Conservation (phyloP, 2,113 vertebrate species). For the Choloepus hoffmanni region DNA sequence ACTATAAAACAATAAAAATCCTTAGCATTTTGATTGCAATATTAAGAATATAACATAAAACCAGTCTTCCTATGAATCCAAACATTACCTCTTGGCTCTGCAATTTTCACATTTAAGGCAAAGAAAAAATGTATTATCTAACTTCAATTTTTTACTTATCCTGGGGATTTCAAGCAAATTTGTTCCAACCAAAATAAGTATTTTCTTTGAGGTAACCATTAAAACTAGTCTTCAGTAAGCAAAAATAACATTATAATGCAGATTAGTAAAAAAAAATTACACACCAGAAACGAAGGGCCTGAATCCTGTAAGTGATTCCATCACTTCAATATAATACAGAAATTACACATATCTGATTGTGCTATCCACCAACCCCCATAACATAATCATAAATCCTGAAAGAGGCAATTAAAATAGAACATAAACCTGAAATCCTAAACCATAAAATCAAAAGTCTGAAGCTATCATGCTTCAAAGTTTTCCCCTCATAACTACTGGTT, state of each 20-base stretch:
- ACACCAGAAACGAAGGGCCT: not conserved
- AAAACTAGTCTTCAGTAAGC: not conserved
- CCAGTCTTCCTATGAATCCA: not conserved
- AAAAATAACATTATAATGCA: not conserved
- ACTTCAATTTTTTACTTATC: constrained; percentile 35
- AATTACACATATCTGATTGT: constrained; percentile 14
- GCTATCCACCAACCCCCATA: not conserved
- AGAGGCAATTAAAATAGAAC: not conserved
- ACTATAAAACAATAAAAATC: not conserved
- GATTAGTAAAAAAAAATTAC: not conserved
- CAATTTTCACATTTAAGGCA: constrained; percentile 10
- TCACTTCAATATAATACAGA: not conserved
- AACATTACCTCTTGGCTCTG: not conserved
- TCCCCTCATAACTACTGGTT: not conserved
- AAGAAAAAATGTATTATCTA: constrained; percentile 45
- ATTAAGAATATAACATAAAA: constrained; percentile 20
- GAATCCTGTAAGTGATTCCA: not conserved
- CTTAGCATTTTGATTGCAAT: constrained; percentile 43
- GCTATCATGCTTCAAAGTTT: not conserved
- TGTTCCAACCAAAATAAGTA: constrained; percentile 43
- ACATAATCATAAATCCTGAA: not conserved
- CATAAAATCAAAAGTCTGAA: constrained; percentile 28
- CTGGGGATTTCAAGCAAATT: constrained; percentile 50
- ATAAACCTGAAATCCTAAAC: constrained; percentile 18
- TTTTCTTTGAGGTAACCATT: constrained; percentile 24